Conservation (phyloP, 2,797 vertebrate genomes). For the Ctenopoma kingsleyae region DNA sequence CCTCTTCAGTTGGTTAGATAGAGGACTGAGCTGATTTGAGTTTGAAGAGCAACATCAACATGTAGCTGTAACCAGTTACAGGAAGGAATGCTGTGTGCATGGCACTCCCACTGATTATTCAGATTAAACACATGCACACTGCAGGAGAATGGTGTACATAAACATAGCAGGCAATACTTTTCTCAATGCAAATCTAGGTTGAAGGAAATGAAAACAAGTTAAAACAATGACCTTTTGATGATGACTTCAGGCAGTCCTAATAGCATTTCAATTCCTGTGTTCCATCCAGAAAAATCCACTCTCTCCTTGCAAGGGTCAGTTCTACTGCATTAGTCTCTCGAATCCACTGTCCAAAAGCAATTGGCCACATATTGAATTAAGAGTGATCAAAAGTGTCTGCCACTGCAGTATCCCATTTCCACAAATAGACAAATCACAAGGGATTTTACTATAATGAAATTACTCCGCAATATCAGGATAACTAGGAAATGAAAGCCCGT, state of each 20-base stretch:
- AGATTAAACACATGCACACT: conserved; percentile 39
- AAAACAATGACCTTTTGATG: background rate
- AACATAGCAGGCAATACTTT: conserved; percentile 21
- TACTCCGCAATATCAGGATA: conserved; percentile 48
- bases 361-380: conserved; percentile 70
- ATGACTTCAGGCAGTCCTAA: conserved; percentile 10
- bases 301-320: conserved; percentile 53
- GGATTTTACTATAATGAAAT: conserved; percentile 55
- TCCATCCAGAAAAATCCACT: conserved; percentile 25
- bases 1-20: conserved; percentile 46
- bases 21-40: conserved; percentile 26
- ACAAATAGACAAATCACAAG: conserved; percentile 53
- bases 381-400: conserved; percentile 57
- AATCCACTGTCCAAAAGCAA: conserved; percentile 57
- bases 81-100: conserved; percentile 51
- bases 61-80: conserved; percentile 48
- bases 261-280: conserved; percentile 14
- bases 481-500: conserved; percentile 44
- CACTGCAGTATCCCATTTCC: conserved; percentile 62
- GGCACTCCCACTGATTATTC: conserved; percentile 60
- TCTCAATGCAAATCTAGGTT: background rate
- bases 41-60: conserved; percentile 70
- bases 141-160: conserved; percentile 7
- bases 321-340: conserved; percentile 24
- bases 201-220: conserved; percentile 9